Evolutionary conservation across 2,113 vertebrate genomes (phyloP).

Genomic region (Engystomops pustulosus): DNA sequence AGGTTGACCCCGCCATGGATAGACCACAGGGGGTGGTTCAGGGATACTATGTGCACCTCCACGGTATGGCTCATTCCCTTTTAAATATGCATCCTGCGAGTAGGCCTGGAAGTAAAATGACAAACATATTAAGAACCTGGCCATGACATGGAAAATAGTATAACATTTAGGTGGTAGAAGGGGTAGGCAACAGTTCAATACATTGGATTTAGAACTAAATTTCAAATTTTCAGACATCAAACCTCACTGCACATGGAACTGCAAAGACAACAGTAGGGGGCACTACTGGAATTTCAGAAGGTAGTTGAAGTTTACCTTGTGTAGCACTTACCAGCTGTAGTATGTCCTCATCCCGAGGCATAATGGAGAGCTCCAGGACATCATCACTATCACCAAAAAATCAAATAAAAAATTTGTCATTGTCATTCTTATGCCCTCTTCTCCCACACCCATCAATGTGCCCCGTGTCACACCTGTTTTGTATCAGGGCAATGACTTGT

Average conservation of each 20-base stretch:
- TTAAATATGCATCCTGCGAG: slow-evolving; percentile 96
- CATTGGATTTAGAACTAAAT: too few relatives aligned
- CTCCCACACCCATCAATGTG: background rate
- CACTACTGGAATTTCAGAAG: too few relatives aligned
- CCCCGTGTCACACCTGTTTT: slow-evolving; percentile 87
- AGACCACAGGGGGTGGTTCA: slow-evolving; percentile 88
- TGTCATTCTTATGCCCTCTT: background rate
- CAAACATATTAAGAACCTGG: background rate
- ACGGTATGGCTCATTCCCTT: slow-evolving; percentile 87
- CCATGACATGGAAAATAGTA: background rate
- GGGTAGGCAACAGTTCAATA: too few relatives aligned
- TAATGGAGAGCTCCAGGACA: slow-evolving; percentile 93
- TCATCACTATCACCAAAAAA: slow-evolving; percentile 86
- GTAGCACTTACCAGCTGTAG: slow-evolving; percentile 91
- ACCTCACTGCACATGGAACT: too few relatives aligned
- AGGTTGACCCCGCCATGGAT: slow-evolving; percentile 72
- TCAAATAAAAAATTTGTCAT: background rate
- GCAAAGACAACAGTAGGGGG: too few relatives aligned
- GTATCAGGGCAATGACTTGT: slow-evolving; percentile 95
- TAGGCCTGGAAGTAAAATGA: slow-evolving; percentile 78
- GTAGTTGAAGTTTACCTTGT: background rate
- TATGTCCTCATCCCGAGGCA: slow-evolving; percentile 97
- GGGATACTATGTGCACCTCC: slow-evolving; percentile 92
- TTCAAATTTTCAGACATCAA: too few relatives aligned
- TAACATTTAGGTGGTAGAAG: background rate